Conservation (phyloP, 2,797 vertebrate species). For the Neomorphus geoffroyi region DNA sequence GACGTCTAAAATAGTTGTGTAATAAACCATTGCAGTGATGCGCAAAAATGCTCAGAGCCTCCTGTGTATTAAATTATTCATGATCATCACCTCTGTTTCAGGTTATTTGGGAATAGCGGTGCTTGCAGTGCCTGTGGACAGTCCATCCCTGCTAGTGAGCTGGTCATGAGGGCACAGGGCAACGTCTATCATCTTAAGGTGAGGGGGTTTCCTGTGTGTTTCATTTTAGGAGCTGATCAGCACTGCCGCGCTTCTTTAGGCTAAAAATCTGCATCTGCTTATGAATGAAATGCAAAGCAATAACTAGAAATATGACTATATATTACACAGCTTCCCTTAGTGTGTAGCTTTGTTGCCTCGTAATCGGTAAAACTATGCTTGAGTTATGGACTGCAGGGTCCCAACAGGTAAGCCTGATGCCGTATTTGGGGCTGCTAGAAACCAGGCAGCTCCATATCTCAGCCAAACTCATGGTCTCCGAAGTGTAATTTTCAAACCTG, state of each 20-base stretch:
- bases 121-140: slow-evolving; percentile 98
- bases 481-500: slow-evolving; percentile 57
- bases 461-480: slow-evolving; percentile 37
- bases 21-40: slow-evolving; percentile 44
- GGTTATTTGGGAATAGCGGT: slow-evolving; percentile 98
- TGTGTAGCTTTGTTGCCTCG: background rate
- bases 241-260: background rate
- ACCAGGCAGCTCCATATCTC: slow-evolving; percentile 20
- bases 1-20: slow-evolving; percentile 26
- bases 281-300: background rate
- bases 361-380: slow-evolving; percentile 14
- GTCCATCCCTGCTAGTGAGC: slow-evolving; percentile 97
- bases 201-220: slow-evolving; percentile 22
- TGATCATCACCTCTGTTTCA: slow-evolving; percentile 73
- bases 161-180: slow-evolving; percentile 99
- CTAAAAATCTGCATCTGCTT: background rate
- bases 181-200: slow-evolving; percentile 99
- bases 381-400: slow-evolving; percentile 23
- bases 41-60: slow-evolving; percentile 22
- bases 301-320: background rate
- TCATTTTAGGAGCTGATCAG: background rate
- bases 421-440: slow-evolving; percentile 27
- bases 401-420: slow-evolving; percentile 47
- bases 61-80: slow-evolving; percentile 52
- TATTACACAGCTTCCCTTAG: background rate